phyloP scores from a whole-genome alignment of 2,888 invertebrate species.

The Nyleta sp. region DNA sequence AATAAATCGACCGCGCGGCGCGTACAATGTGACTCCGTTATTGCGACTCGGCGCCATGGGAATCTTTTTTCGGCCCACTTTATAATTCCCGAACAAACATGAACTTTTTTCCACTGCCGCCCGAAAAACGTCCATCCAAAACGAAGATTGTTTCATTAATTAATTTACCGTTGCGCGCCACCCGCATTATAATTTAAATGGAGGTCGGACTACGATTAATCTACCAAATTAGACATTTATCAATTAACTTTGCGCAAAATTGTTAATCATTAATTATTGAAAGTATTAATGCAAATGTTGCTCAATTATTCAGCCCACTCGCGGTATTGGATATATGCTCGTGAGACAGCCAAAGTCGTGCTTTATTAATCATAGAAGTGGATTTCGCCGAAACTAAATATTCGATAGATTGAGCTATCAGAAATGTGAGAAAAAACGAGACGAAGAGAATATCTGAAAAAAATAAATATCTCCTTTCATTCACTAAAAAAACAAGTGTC shows the following conservation, averaged over 20 bases:
- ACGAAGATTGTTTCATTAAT: conserved; percentile 34
- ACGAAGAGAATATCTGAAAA: too few species aligned
- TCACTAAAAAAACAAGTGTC: too few species aligned
- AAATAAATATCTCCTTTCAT: too few species aligned
- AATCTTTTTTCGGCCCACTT: conserved; percentile 25
- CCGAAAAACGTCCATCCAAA: conserved; percentile 8
- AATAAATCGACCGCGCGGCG: not conserved
- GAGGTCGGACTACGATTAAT: conserved; percentile 10
- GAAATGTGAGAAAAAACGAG: too few species aligned
- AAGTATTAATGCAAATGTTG: conserved; percentile 24
- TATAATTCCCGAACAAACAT: conserved; percentile 11
- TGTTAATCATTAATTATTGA: conserved; percentile 18
- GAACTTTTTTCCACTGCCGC: conserved; percentile 12
- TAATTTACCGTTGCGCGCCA: not conserved
- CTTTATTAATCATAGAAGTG: not conserved
- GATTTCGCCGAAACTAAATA: not conserved
- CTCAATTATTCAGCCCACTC: conserved; percentile 10
- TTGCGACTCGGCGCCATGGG: conserved; percentile 15
- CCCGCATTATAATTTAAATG: conserved; percentile 13
- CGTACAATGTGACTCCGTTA: conserved; percentile 8
- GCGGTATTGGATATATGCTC: not conserved
- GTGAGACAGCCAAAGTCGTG: not conserved
- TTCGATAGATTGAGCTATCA: not conserved
- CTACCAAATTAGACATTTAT: conserved; percentile 14
- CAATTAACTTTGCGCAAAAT: not conserved